Evolutionary conservation across 2,797 vertebrate genomes (phyloP), one percentile per base, ranked within the genome.

Genomic region (Danio jaintianensis): DNA sequence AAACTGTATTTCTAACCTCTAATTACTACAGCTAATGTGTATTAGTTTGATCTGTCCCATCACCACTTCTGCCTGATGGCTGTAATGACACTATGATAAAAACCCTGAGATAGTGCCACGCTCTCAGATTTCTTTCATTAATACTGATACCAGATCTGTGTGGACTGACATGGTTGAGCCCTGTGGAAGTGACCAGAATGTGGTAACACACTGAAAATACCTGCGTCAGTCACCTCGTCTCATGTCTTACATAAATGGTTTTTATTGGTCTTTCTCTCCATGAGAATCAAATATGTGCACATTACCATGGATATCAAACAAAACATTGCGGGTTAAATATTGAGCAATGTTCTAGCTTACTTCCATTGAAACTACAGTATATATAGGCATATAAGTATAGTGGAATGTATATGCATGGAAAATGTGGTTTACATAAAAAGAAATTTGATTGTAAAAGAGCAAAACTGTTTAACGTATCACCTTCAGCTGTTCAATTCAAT

Each of bases 181-280:
- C 55, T 0, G 4, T 73, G 83, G 90, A 90, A 90, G 91, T 80
- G 38, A 88, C 82, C 87, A 91, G 89, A 89, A 89, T 85, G 87
- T 84, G 89, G 88, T 89, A 91, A 92, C 86, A 80, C 83, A 80
- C 66, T 80, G 76, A 86, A 88, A 89, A 80, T 83, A 84, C 81
- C 71, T 82, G 81, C 84, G 84, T 86, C 80, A 88, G 29, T 29
- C 29, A 29, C 62, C 81, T 86, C 67, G 50, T 84, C 58, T 70
- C 71, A 36, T 83, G 80, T 55, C 69, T 42, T 2, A 0, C 70
- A 77, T 88, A 90, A 86, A 89, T 91, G 90, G 7, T 43, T 61
- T 71, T 22, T 62, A 16, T 58, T 67, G 22, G 7, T 4, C 7
- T 4, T 18, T 29, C 15, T 47, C 0, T 16, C 7, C 9, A 22